Conservation (phyloP, 2,113 vertebrate genomes). For the Callospermophilus lateralis region DNA sequence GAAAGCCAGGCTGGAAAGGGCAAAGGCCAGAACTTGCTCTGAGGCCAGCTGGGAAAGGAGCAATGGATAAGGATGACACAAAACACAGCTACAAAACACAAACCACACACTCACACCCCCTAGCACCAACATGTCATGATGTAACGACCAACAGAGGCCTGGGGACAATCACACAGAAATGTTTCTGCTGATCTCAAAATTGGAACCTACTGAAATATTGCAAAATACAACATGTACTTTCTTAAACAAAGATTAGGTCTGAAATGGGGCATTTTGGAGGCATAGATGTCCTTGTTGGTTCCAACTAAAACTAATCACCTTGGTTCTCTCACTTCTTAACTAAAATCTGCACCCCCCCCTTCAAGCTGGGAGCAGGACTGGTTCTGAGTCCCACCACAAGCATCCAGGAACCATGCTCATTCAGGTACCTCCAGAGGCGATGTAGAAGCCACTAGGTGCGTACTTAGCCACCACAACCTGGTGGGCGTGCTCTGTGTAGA, state of each 20-base stretch:
- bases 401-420: rapidly evolving
- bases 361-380: too few species aligned
- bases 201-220: neutral
- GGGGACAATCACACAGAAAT: neutral
- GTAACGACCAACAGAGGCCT: neutral
- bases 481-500: conserved; percentile 98
- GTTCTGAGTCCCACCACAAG: neutral
- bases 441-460: conserved; percentile 96
- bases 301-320: neutral
- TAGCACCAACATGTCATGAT: too few species aligned
- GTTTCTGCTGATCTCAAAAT: conserved; percentile 13
- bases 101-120: neutral
- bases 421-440: conserved; percentile 96
- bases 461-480: conserved; percentile 96
- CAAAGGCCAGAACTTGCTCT: neutral
- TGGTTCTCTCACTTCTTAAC: neutral
- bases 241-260: neutral
- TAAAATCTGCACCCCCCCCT: neutral
- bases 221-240: neutral
- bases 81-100: neutral
- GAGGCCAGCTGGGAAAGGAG: neutral
- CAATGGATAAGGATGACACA: neutral
- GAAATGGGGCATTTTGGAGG: neutral
- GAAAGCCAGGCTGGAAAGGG: neutral
- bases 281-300: neutral